Conservation (phyloP, 35 echinoderm and acorn worm species). For the Ophioderma brevispina region DNA sequence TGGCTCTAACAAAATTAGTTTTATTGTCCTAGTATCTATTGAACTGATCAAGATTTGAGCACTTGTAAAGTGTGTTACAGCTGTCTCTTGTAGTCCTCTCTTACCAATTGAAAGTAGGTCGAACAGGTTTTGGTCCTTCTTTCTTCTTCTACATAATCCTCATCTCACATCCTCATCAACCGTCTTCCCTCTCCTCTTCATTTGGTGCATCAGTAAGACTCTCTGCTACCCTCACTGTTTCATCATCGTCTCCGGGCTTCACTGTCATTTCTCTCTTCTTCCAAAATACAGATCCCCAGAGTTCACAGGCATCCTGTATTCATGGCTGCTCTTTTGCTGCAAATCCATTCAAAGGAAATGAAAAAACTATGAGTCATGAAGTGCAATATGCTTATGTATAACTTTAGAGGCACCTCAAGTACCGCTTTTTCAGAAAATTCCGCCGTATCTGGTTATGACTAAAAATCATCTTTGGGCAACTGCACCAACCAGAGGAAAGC, state of each 20-base stretch:
- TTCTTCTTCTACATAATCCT: neutral
- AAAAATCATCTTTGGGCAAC: no score
- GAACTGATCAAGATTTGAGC: no score
- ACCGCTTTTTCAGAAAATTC: no score
- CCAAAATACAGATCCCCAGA: slow-evolving; percentile 72
- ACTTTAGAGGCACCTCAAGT: no score
- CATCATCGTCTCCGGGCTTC: neutral
- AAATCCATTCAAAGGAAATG: neutral
- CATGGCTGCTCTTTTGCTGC: slow-evolving; percentile 69
- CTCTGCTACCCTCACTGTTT: neutral
- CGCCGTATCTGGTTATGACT: no score
- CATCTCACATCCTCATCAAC: neutral
- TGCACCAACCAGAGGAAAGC: no score
- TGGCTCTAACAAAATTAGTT: no score
- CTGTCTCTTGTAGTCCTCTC: neutral
- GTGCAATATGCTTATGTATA: no score
- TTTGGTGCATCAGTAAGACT: neutral
- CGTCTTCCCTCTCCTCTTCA: slow-evolving; percentile 16
- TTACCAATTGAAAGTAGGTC: neutral
- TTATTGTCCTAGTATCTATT: no score
- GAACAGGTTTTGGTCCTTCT: neutral
- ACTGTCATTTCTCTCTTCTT: slow-evolving; percentile 45
- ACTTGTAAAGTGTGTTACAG: no score
- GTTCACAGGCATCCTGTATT: slow-evolving; percentile 85
- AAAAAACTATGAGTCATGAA: no score